Base-by-base conservation (phyloP, 2,888 invertebrate genomes). In the Dicyrtomina minuta region DNA sequence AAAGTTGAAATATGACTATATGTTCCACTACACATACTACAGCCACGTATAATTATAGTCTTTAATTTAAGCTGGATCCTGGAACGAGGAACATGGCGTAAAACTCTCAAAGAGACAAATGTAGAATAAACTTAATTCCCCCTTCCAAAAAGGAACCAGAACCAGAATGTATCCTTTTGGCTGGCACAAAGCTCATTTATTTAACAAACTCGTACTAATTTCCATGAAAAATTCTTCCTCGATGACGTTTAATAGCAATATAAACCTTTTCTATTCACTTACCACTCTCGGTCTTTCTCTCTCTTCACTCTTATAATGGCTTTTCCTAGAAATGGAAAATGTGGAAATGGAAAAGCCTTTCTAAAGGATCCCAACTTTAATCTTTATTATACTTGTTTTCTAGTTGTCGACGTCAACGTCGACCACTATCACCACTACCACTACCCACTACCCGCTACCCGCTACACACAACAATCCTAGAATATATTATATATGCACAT, bases 181-280 rank as follows among this genome's bases (percentile, higher is more conserved):
- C 33, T 33, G 33, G 51, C 17, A 26, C 3, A 55, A 55, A 55
- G 5, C 55, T 55, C 55, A 55, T 55, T 55, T 55, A 55, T 55
- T 55, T 27, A 55, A 15, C 55, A 22, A 27, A 55, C 55, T 26
- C 55, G 55, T 24, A 55, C 24, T 55, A 55, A 55, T 55, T 55
- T 55, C 24, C 24, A 24, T 55, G 26, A 55, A 55, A 55, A 55
- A 55, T 55, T 55, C 55, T 27, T 33, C 33, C 33, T 33, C 33
- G 33, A 33, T 33, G 33, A 33, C 33, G 33, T 33, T 33, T 33
- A 33, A 33, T 33, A 33, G 33, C 33, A 33, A 33, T 33, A 33
- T 33, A 33, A 33, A 33, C 26, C 55, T 55, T 55, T 15, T 55
- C 55, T 55, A 27, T 55, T 27, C 26, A 24, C 55, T 26, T 27